Percentiles rank a stretch among this genome's conserved stretches.
These are phyloP conservation scores for Drosophila eohydei DNA, from an alignment of 2,888 invertebrate genomes.

Conservation along the genomic window DNA sequence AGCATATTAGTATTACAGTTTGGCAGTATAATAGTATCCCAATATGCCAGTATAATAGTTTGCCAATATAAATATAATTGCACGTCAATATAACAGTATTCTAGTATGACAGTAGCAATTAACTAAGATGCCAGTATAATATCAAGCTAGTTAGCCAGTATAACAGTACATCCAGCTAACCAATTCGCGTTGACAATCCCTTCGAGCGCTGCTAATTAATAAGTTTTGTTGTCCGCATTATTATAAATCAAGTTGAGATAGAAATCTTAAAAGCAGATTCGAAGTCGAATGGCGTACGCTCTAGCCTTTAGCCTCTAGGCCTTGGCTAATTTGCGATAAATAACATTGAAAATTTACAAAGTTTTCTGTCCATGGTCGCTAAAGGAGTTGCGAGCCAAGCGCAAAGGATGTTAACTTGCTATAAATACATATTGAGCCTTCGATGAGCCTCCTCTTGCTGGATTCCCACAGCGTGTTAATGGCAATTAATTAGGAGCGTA, in stretches of 20 bases:
- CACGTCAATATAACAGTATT: neutral
- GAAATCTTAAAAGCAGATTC: neutral
- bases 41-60: neutral
- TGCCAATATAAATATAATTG: neutral
- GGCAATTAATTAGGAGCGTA: constrained; percentile 33
- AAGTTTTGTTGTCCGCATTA: neutral
- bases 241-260: constrained; percentile 5
- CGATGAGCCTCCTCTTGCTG: neutral
- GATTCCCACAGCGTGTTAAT: constrained; percentile 43
- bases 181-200: constrained; percentile 2
- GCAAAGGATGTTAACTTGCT: neutral
- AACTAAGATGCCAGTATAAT: neutral
- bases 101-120: neutral
- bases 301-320: neutral
- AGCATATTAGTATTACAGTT: neutral
- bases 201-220: constrained; percentile 7
- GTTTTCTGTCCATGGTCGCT: neutral
- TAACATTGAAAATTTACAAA: constrained; percentile 2
- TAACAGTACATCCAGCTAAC: neutral
- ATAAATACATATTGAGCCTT: neutral
- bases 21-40: neutral
- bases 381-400: neutral
- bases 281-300: neutral
- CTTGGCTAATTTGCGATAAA: neutral
- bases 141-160: neutral